Evolutionary conservation across 2,113 vertebrate species (phyloP).

Genomic region (Cheirogaleus medius): DNA sequence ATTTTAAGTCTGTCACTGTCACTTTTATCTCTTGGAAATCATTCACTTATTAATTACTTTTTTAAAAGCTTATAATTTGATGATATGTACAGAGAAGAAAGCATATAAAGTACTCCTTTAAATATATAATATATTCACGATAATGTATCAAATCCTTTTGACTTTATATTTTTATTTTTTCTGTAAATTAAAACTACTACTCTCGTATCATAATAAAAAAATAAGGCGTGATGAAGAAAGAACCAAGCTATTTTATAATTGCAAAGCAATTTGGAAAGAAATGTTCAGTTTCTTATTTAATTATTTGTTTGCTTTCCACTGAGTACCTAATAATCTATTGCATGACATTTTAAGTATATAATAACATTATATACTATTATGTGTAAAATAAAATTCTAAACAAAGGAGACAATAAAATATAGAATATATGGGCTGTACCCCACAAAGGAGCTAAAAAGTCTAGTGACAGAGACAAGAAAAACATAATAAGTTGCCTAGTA

Average conservation of each 20-base stretch:
- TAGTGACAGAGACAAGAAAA: neutral
- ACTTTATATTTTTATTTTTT: conserved; percentile 60
- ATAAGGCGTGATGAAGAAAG: neutral
- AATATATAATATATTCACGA: neutral
- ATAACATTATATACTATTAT: neutral
- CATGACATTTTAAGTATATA: neutral
- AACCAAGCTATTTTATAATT: neutral
- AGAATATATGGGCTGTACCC: neutral
- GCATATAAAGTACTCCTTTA: conserved; percentile 31
- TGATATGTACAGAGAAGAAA: neutral
- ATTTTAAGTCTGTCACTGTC: neutral
- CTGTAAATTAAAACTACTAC: conserved; percentile 43
- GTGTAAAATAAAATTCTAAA: neutral
- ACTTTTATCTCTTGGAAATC: neutral
- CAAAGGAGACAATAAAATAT: neutral
- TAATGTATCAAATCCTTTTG: conserved; percentile 11
- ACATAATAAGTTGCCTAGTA: neutral
- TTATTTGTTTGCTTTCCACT: neutral
- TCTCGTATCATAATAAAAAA: conserved; percentile 50
- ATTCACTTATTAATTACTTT: conserved; percentile 37
- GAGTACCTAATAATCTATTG: neutral
- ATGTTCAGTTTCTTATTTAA: neutral
- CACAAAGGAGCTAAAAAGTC: neutral
- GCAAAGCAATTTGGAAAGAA: neutral
- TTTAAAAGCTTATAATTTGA: conserved; percentile 26